Conservation (phyloP, 2,888 invertebrate species). For the Coremacera marginata region DNA sequence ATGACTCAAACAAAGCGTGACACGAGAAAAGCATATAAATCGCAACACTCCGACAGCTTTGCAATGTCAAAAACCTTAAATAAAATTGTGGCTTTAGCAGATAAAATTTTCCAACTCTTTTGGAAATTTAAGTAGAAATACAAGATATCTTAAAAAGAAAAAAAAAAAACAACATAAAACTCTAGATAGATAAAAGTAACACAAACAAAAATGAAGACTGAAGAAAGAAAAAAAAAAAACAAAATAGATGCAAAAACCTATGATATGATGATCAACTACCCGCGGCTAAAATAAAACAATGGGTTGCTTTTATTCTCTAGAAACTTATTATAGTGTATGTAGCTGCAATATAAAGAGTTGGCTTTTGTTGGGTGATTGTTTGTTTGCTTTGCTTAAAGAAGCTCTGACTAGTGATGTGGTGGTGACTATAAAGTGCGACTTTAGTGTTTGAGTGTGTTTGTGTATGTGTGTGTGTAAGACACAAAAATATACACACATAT, state of each 20-base stretch:
- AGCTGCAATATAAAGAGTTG: background rate
- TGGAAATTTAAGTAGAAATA: background rate
- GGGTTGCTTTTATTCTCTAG: constrained; percentile 19
- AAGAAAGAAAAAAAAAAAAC: background rate
- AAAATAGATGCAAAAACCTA: background rate
- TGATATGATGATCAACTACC: constrained; percentile 10
- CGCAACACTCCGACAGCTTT: background rate
- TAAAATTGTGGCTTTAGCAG: background rate
- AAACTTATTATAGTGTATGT: background rate
- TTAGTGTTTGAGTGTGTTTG: background rate
- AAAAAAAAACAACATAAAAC: too few species aligned
- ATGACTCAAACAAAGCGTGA: background rate
- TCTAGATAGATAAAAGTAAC: background rate
- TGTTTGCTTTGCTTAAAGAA: constrained; percentile 1
- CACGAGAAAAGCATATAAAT: background rate
- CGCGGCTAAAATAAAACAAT: constrained; percentile 24
- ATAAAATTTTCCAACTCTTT: constrained; percentile 1
- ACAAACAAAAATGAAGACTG: too few species aligned
- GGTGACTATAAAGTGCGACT: background rate
- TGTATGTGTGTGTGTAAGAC: background rate
- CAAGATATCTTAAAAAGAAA: too few species aligned
- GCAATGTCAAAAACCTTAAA: constrained; percentile 32
- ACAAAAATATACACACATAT: constrained; percentile 13
- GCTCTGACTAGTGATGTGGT: background rate
- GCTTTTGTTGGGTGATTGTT: background rate